Evolutionary conservation across 2,113 vertebrate species (phyloP).

Genomic region (Aspidoscelis tigris): DNA sequence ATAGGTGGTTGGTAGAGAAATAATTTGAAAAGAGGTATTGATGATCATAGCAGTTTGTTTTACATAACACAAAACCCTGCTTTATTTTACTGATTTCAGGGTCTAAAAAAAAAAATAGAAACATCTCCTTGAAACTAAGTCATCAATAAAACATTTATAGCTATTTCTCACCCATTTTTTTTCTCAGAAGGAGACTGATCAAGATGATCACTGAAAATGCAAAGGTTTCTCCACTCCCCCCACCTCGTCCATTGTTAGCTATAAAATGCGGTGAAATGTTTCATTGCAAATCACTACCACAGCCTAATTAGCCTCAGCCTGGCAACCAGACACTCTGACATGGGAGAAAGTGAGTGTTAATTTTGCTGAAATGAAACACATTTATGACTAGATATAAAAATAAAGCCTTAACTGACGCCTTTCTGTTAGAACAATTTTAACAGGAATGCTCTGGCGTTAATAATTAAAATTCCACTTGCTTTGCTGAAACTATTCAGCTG

Average conservation of each 20-base stretch:
- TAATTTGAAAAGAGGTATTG: too few relatives aligned
- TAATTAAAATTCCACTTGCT: background rate
- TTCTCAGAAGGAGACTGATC: background rate
- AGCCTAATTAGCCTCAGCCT: conserved; percentile 52
- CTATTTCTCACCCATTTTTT: conserved; percentile 28
- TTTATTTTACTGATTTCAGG: too few relatives aligned
- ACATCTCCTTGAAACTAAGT: background rate
- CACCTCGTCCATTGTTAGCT: conserved; percentile 18
- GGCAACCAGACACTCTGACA: conserved; percentile 48
- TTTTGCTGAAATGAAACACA: conserved; percentile 49
- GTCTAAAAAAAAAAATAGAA: too few relatives aligned
- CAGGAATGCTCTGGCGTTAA: background rate
- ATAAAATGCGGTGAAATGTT: conserved; percentile 50
- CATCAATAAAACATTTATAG: conserved; percentile 18
- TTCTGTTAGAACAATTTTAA: conserved; percentile 24
- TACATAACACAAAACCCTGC: too few relatives aligned
- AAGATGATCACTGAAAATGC: conserved; percentile 2
- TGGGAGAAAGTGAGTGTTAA: conserved; percentile 36
- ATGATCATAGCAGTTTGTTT: too few relatives aligned
- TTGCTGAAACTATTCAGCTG: conserved; percentile 9
- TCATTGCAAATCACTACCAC: conserved; percentile 44
- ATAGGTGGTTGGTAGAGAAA: too few relatives aligned
- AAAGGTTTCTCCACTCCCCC: background rate
- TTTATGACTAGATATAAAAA: conserved; percentile 56
- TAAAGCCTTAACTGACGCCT: conserved; percentile 18